These are phyloP conservation scores for Leptopilina myrica DNA, from an alignment of 2,888 invertebrate genomes.

Conservation along the genomic window DNA sequence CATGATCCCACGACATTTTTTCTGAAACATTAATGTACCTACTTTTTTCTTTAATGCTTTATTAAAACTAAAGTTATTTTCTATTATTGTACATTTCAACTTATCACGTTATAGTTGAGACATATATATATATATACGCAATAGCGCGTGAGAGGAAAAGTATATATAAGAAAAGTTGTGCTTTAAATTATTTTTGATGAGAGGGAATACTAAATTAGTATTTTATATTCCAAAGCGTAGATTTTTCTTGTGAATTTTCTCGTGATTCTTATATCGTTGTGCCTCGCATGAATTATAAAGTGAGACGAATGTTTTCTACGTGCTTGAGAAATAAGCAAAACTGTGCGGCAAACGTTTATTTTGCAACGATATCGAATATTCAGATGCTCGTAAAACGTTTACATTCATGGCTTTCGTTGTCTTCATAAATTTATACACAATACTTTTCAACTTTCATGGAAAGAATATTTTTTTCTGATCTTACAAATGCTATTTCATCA, in stretches of 20 bases:
- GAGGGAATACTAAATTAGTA: neutral
- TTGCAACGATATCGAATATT: slow-evolving; percentile 29
- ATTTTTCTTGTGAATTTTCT: slow-evolving; percentile 24
- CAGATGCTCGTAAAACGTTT: slow-evolving; percentile 23
- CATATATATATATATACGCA: neutral
- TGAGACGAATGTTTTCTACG: slow-evolving; percentile 34
- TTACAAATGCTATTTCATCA: neutral
- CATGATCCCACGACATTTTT: neutral
- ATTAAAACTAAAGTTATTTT: neutral
- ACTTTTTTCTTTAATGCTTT: neutral
- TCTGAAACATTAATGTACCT: too few relatives aligned
- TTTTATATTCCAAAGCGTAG: slow-evolving; percentile 28
- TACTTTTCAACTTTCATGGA: neutral
- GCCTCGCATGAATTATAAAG: slow-evolving; percentile 36
- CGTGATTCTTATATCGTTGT: slow-evolving; percentile 4
- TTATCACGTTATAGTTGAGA: neutral
- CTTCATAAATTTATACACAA: slow-evolving; percentile 1
- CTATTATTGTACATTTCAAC: neutral
- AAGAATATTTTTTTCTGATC: neutral
- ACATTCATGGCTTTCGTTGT: slow-evolving; percentile 6
- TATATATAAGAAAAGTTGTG: neutral
- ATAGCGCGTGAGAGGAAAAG: too few relatives aligned
- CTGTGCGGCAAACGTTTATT: slow-evolving; percentile 13
- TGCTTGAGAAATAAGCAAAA: slow-evolving; percentile 29
- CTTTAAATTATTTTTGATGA: slow-evolving; percentile 13